Evolutionary conservation across 2,888 invertebrate species (phyloP), one percentile per base, ranked within the genome.

Genomic region (Ashinkailepas kermadecensis): DNA sequence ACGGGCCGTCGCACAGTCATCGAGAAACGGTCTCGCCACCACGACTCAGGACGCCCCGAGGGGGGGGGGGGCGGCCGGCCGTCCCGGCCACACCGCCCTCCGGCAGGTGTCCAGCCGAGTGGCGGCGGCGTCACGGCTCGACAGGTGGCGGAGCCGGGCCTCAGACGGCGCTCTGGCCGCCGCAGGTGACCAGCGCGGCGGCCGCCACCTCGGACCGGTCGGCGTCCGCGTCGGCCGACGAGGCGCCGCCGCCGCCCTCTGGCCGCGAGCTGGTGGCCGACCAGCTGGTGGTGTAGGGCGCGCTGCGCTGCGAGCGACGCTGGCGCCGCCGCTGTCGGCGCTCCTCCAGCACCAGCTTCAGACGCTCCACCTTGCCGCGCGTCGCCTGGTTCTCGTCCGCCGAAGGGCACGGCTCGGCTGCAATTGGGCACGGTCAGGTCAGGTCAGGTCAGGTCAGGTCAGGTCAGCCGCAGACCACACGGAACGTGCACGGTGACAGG

Each of bases 291-390:
- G 85, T 84, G 85, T 88, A 88, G 8, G 88, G 88, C 25, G 87
- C 84, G 39, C 85, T 85, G 23, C 86, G 84, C 58, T 86, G 94
- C 86, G 94, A 93, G 81, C 96, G 91, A 9, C 87, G 85, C 58
- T 86, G 86, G 81, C 85, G 85, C 21, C 88, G 85, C 83, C 94
- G 90, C 84, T 95, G 90, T 85, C 89, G 88, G 79, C 91, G 87
- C 87, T 96, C 95, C 85, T 95, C 95, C 94, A 97, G 94, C 82
- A 96, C 94, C 85, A 94, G 90, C 85, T 95, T 92, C 81, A 96
- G 89, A 84, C 94, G 94, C 86, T 95, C 94, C 88, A 96, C 91
- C 88, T 96, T 96, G 85, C 93, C 93, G 86, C 94, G 93, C 12
- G 94, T 93, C 85, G 93, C 93, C 85, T 91, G 91, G 87, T 94